These are phyloP conservation scores for Vanessa cardui DNA, from an alignment of 2,888 invertebrate species.

Conservation along the genomic window DNA sequence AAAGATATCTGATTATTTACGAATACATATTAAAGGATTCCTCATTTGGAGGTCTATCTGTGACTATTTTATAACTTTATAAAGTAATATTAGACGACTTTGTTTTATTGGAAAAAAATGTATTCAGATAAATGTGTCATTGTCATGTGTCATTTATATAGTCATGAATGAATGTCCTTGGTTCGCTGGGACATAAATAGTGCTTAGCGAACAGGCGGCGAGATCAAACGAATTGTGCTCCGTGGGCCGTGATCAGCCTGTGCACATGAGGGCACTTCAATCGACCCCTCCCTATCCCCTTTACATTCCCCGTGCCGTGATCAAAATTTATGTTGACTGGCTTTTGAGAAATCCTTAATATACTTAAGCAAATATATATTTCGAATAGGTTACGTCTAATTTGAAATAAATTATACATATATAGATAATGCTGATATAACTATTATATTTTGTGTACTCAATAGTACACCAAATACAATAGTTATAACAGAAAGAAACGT, in stretches of 20 bases:
- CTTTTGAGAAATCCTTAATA: conserved; percentile 7
- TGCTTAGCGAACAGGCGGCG: conserved; percentile 65
- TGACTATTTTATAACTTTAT: too few species aligned
- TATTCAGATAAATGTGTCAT: conserved; percentile 31
- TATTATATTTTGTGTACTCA: too few species aligned
- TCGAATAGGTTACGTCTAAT: neutral
- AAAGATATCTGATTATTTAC: too few species aligned
- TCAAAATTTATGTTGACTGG: conserved; percentile 38
- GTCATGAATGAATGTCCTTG: conserved; percentile 58
- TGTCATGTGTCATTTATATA: conserved; percentile 56
- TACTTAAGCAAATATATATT: conserved; percentile 17
- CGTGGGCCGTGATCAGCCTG: conserved; percentile 71
- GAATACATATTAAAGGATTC: too few species aligned
- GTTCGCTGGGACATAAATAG: conserved; percentile 69
- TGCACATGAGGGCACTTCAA: conserved; percentile 73
- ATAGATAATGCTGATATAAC: too few species aligned
- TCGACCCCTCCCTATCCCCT: conserved; percentile 46
- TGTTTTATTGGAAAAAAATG: neutral
- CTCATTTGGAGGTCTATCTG: too few species aligned
- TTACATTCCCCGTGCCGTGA: conserved; percentile 35
- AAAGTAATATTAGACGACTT: too few species aligned
- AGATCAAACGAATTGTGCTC: conserved; percentile 82
- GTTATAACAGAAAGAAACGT: too few species aligned
- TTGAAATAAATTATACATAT: neutral
- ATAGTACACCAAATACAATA: too few species aligned